phyloP scores from a whole-genome alignment of 2,797 vertebrate species.

The Trichosurus vulpecula region DNA sequence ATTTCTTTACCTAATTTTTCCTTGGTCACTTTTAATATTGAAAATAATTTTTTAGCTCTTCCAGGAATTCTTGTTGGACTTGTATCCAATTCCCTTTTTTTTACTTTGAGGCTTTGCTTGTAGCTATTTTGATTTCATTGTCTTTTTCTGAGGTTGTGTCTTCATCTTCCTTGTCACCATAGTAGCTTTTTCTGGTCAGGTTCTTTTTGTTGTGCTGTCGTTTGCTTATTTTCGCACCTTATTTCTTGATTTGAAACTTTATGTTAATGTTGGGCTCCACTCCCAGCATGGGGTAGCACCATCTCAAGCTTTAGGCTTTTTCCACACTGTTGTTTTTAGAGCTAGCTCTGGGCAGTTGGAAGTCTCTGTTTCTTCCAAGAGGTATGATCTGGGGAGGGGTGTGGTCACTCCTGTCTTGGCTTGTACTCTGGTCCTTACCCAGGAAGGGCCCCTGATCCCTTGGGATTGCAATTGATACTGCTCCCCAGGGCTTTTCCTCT shows the following conservation, averaged over 20 bases:
- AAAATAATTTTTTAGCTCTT: not conserved
- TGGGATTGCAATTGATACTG: not conserved
- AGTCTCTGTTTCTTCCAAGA: not conserved
- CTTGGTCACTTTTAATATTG: not conserved
- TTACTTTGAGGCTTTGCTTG: not conserved
- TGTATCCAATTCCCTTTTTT: not conserved
- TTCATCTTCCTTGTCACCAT: not conserved
- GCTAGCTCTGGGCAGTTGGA: not conserved
- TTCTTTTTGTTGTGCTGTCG: not conserved
- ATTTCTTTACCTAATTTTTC: not conserved
- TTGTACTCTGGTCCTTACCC: not conserved
- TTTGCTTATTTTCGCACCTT: not conserved
- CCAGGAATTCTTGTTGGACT: not conserved
- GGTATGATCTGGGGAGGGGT: not conserved
- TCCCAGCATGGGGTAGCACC: not conserved
- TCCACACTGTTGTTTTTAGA: not conserved
- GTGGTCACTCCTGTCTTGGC: not conserved
- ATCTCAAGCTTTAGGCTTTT: not conserved
- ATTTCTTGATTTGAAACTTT: not conserved
- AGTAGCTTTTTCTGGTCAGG: not conserved
- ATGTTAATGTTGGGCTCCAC: not conserved
- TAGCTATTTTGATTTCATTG: not conserved
- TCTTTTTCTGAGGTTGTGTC: not conserved
- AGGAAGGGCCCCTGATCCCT: not conserved
- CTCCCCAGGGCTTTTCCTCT: not conserved